phyloP scores from a whole-genome alignment of 2,888 invertebrate genomes.

The Agriotes lineatus region DNA sequence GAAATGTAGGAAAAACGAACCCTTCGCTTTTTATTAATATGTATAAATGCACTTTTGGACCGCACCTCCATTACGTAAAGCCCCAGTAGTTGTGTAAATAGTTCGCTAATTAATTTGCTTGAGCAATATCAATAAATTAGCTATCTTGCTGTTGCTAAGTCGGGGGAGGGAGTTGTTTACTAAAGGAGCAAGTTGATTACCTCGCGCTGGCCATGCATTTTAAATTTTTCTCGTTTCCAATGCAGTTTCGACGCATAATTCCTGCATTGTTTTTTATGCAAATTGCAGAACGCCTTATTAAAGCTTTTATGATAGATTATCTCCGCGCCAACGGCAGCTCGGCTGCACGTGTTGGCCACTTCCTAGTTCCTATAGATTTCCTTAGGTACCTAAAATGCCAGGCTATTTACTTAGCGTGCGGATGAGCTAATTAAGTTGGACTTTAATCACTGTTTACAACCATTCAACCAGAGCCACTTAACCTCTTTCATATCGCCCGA shows the following conservation, averaged over 20 bases:
- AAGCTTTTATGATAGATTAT: too few relatives aligned
- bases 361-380: background rate
- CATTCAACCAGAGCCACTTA: background rate
- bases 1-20: background rate
- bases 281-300: background rate
- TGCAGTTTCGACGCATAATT: background rate
- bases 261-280: background rate
- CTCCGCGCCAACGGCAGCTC: too few relatives aligned
- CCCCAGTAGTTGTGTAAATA: background rate
- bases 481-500: slow-evolving; percentile 18
- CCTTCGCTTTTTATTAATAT: background rate
- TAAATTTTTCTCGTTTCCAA: background rate
- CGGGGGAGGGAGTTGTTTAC: slow-evolving; percentile 7
- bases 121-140: slow-evolving; percentile 1
- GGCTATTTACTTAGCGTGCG: too few relatives aligned
- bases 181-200: slow-evolving; percentile 1
- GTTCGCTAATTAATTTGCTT: slow-evolving; percentile 5
- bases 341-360: background rate
- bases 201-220: background rate
- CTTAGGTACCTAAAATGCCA: background rate
- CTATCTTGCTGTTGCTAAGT: slow-evolving; percentile 1
- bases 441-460: slow-evolving; percentile 17
- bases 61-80: slow-evolving; percentile 6
- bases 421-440: slow-evolving; percentile 6
- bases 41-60: background rate